These are phyloP conservation scores for Passerina amoena DNA, from an alignment of 2,113 vertebrate species.

Conservation along the genomic window DNA sequence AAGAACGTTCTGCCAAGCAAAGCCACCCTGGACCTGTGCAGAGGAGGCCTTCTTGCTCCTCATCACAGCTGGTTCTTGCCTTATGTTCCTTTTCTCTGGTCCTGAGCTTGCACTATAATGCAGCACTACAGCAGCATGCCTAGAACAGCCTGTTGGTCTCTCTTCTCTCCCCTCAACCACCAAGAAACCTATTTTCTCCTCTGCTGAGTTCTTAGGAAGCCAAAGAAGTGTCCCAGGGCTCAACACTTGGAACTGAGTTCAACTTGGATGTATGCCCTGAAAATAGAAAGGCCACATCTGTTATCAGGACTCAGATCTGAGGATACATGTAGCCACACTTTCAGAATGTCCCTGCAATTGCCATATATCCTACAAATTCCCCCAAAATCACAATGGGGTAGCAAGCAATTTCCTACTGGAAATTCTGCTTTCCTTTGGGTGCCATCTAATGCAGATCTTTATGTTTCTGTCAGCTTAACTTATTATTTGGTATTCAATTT, in stretches of 20 bases:
- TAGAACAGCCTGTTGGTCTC: not conserved
- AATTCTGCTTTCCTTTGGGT: conserved; percentile 42
- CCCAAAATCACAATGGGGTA: not conserved
- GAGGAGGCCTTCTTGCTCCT: not conserved
- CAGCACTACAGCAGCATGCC: not conserved
- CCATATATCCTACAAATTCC: not conserved
- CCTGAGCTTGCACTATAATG: fast-evolving
- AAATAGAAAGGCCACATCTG: not conserved
- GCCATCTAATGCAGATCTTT: not conserved
- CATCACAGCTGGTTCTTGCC: not conserved
- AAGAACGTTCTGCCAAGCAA: not conserved
- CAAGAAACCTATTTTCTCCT: conserved; percentile 15
- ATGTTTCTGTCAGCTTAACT: conserved; percentile 51
- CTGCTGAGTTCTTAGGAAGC: not conserved
- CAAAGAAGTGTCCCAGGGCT: not conserved
- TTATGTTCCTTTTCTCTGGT: not conserved
- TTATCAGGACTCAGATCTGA: not conserved
- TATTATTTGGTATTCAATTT: conserved; percentile 55
- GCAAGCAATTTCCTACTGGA: not conserved
- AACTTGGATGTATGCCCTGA: not conserved
- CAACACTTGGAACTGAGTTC: not conserved
- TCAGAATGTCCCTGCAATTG: not conserved
- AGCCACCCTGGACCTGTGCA: not conserved
- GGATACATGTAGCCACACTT: not conserved
- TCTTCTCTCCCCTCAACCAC: not conserved